These are phyloP conservation scores for Acanthacorydalis orientalis DNA, from an alignment of 2,888 invertebrate species.

Conservation along the genomic window DNA sequence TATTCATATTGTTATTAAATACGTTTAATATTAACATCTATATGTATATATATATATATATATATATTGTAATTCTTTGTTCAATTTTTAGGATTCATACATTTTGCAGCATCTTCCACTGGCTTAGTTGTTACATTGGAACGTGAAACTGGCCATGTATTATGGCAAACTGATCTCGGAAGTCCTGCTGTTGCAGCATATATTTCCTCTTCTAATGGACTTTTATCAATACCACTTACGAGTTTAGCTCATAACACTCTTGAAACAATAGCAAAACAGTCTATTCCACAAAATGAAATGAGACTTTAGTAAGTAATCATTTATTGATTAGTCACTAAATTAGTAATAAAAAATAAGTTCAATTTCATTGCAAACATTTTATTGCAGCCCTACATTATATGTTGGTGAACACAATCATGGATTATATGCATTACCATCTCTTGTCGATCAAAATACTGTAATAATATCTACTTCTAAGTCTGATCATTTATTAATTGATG, in stretches of 20 bases:
- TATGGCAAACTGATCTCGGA: slow-evolving; percentile 76
- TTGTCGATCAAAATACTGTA: slow-evolving; percentile 80
- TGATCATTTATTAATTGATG: slow-evolving; percentile 54
- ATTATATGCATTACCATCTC: slow-evolving; percentile 78
- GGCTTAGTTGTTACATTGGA: slow-evolving; percentile 77
- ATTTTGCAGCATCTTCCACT: slow-evolving; percentile 79
- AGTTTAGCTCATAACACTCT: slow-evolving; percentile 79
- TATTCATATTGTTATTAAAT: not conserved
- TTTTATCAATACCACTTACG: slow-evolving; percentile 74
- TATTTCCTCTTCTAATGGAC: slow-evolving; percentile 53
- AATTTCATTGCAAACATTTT: slow-evolving; percentile 3
- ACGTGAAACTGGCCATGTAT: slow-evolving; percentile 56
- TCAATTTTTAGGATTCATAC: slow-evolving; percentile 51
- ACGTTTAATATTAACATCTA: slow-evolving; percentile 1
- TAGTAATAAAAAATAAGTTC: not conserved
- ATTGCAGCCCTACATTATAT: slow-evolving; percentile 72
- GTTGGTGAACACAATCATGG: slow-evolving; percentile 80
- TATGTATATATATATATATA: not conserved
- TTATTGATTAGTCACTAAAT: not conserved
- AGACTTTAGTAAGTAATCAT: slow-evolving; percentile 30
- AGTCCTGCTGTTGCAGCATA: slow-evolving; percentile 88
- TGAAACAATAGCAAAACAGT: slow-evolving; percentile 33
- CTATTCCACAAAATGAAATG: slow-evolving; percentile 27
- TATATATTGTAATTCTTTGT: not conserved
- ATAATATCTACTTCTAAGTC: slow-evolving; percentile 60